Evolutionary conservation across 1,140 invertebrate genomes (phyloP).

Genomic region (Heliconius himera): DNA sequence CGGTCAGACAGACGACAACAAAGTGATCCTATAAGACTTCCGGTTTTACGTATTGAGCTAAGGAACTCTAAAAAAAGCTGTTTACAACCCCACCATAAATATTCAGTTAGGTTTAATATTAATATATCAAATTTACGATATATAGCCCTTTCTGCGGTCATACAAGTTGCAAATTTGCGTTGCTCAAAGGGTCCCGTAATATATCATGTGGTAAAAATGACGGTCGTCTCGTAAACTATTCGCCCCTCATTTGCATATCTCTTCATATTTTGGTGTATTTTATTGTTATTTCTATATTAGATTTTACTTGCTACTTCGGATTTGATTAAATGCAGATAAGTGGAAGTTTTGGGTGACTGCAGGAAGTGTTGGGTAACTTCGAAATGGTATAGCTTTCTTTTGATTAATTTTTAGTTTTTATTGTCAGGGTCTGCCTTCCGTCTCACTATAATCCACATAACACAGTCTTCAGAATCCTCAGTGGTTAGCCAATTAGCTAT

Average conservation of each 20-base stretch:
- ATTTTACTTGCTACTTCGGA: not conserved
- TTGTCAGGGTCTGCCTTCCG: too few relatives aligned
- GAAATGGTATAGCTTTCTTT: too few relatives aligned
- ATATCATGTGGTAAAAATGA: constrained; percentile 8
- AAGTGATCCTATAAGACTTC: too few relatives aligned
- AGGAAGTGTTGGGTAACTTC: too few relatives aligned
- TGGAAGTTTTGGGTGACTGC: too few relatives aligned
- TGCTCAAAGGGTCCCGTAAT: not conserved
- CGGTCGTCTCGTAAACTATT: constrained; percentile 12
- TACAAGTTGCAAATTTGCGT: constrained; percentile 1
- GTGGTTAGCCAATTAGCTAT: too few relatives aligned
- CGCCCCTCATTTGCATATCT: constrained; percentile 11
- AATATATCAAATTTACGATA: not conserved
- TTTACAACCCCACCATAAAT: constrained; percentile 4
- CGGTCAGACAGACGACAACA: too few relatives aligned
- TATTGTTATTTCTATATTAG: constrained; percentile 7
- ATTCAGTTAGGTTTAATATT: constrained; percentile 13
- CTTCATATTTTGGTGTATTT: constrained; percentile 2
- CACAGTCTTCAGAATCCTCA: too few relatives aligned
- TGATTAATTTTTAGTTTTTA: too few relatives aligned
- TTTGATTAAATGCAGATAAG: too few relatives aligned
- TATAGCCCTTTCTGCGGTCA: constrained; percentile 4
- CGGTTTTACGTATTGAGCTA: too few relatives aligned
- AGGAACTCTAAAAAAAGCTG: not conserved
- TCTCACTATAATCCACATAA: too few relatives aligned